phyloP scores from a whole-genome alignment of 2,113 vertebrate genomes.

The Narcine bancroftii region DNA sequence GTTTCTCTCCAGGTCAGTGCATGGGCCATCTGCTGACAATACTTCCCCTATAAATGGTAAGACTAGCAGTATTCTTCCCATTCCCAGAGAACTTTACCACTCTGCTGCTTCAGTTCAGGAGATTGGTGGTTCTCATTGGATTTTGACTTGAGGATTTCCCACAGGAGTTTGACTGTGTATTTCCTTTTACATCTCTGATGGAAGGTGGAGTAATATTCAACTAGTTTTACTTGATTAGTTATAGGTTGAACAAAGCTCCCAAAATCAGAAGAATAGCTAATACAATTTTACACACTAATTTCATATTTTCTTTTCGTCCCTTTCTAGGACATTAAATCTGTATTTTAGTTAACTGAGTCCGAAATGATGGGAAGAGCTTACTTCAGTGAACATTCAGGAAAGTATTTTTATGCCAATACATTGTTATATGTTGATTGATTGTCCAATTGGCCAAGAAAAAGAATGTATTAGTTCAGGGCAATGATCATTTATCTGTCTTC shows the following conservation, averaged over 20 bases:
- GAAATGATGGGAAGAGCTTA: not conserved
- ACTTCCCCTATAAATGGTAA: not conserved
- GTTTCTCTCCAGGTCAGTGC: not conserved
- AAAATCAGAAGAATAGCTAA: not conserved
- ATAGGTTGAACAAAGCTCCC: not conserved
- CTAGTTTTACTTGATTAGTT: not conserved
- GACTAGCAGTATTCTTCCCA: not conserved
- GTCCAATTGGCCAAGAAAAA: not conserved
- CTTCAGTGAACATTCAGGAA: slow-evolving; percentile 4
- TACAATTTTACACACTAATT: not conserved
- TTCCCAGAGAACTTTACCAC: not conserved
- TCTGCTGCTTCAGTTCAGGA: not conserved
- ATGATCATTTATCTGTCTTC: slow-evolving; percentile 33
- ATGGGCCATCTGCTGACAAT: not conserved
- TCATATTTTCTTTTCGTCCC: not conserved
- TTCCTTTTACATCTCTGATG: not conserved
- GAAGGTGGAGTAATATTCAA: not conserved
- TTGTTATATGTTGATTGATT: slow-evolving; percentile 31
- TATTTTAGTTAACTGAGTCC: not conserved
- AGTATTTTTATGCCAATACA: not conserved
- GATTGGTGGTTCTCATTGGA: not conserved
- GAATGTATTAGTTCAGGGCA: not conserved
- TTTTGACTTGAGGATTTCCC: not conserved
- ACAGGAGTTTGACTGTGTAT: not conserved
- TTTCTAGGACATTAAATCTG: not conserved